Evolutionary conservation across 2,113 vertebrate genomes (phyloP).

Genomic region (Brachyistius frenatus): DNA sequence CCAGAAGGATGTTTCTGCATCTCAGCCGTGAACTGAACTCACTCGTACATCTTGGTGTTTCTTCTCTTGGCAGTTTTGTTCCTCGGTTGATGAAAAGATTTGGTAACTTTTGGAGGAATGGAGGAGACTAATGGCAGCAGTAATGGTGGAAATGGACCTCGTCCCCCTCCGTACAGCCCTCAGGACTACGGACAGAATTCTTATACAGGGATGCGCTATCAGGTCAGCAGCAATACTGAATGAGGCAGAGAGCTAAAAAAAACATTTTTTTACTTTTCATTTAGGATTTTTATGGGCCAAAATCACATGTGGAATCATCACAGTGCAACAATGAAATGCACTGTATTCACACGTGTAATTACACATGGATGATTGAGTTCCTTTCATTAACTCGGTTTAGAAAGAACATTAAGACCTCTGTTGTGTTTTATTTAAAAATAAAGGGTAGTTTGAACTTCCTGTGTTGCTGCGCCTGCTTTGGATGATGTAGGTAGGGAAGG

Average conservation of each 20-base stretch:
- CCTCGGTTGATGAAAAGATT: neutral
- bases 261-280: neutral
- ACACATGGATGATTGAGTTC: neutral
- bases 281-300: neutral
- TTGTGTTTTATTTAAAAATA: no score
- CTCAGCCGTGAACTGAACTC: slow-evolving; percentile 7
- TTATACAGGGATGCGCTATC: slow-evolving; percentile 46
- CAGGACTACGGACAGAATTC: slow-evolving; percentile 8
- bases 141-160: slow-evolving; percentile 2
- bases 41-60: neutral
- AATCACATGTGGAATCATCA: neutral
- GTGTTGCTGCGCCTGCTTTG: slow-evolving; percentile 2
- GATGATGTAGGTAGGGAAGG: slow-evolving; percentile 51
- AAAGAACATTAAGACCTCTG: neutral
- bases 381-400: neutral
- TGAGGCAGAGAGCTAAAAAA: neutral
- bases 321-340: neutral
- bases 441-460: neutral
- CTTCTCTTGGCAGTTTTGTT: slow-evolving; percentile 4
- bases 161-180: slow-evolving; percentile 66
- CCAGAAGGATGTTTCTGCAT: slow-evolving; percentile 20
- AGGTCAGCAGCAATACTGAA: slow-evolving; percentile 45
- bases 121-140: slow-evolving; percentile 37
- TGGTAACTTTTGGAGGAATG: slow-evolving; percentile 37
- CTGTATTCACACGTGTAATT: slow-evolving; percentile 4